A percentile compares a stretch with the other conserved stretches of the same genome.
phyloP scores from a whole-genome alignment of 2,113 vertebrate genomes.

The Phalacrocorax aristotelis region DNA sequence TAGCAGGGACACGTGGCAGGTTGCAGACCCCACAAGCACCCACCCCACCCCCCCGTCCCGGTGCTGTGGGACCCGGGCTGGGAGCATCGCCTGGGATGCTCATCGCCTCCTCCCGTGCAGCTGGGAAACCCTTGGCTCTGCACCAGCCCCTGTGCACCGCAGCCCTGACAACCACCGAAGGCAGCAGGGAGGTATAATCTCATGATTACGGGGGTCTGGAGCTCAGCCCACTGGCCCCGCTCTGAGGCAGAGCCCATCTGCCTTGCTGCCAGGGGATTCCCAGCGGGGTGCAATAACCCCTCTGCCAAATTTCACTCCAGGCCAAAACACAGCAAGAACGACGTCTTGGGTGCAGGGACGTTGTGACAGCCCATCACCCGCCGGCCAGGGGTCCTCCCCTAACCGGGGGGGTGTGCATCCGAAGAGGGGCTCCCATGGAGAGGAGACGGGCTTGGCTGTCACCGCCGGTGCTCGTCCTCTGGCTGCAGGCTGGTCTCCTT shows the following conservation, averaged over 20 bases:
- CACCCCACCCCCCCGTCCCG: not conserved
- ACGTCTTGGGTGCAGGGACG: rapidly evolving
- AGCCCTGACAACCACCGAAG: too few species aligned
- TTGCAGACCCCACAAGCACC: not conserved
- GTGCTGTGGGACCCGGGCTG: not conserved
- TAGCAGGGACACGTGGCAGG: not conserved
- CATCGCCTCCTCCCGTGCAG: not conserved
- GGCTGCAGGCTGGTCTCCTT: not conserved
- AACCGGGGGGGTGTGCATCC: rapidly evolving
- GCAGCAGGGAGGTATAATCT: not conserved
- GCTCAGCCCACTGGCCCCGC: not conserved
- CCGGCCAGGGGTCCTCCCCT: not conserved
- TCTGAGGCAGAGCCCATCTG: not conserved
- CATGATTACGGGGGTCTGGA: rapidly evolving
- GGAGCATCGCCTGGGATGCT: too few species aligned
- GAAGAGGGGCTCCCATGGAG: not conserved
- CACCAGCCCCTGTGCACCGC: not conserved
- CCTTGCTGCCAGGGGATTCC: not conserved
- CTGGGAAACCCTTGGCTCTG: not conserved
- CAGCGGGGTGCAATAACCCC: not conserved
- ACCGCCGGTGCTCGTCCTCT: rapidly evolving
- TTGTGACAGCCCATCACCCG: rapidly evolving
- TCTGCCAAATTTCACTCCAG: not conserved
- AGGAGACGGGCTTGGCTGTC: rapidly evolving
- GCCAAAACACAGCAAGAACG: not conserved